Conservation (phyloP, 2,888 invertebrate genomes). For the Oscheius sp. region DNA sequence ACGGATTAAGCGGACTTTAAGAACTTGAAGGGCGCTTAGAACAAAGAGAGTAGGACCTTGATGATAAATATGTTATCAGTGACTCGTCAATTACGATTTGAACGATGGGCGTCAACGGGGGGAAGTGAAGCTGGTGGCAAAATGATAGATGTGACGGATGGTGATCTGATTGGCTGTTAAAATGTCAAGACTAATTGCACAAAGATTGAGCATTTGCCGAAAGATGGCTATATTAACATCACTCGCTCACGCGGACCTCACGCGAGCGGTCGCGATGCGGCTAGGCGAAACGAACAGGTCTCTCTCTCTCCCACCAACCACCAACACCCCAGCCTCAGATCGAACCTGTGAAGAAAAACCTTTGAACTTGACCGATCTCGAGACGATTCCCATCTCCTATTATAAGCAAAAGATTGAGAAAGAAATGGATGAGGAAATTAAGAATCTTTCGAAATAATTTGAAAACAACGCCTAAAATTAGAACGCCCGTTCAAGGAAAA, state of each 20-base stretch:
- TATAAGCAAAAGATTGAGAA: no score
- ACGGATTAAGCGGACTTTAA: no score
- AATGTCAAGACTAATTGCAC: constrained; percentile 14
- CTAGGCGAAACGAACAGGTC: constrained; percentile 11
- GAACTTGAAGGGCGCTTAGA: neutral
- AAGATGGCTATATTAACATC: constrained; percentile 37
- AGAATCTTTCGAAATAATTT: no score
- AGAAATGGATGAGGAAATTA: no score
- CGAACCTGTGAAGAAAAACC: neutral
- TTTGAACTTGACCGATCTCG: no score
- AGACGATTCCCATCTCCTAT: no score
- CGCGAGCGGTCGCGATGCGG: constrained; percentile 29
- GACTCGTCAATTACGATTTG: neutral
- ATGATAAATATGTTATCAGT: constrained; percentile 2
- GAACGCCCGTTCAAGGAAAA: no score
- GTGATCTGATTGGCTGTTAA: neutral
- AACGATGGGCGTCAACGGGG: neutral
- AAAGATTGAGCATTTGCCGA: constrained; percentile 31
- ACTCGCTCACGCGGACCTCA: constrained; percentile 26
- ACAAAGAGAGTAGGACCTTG: constrained; percentile 1
- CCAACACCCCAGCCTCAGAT: neutral
- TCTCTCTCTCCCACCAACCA: neutral
- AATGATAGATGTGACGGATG: no score
- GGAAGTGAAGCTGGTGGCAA: neutral
- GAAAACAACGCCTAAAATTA: no score